Evolutionary conservation across 2,888 invertebrate species (phyloP).

Genomic region (Leucophenga montana): DNA sequence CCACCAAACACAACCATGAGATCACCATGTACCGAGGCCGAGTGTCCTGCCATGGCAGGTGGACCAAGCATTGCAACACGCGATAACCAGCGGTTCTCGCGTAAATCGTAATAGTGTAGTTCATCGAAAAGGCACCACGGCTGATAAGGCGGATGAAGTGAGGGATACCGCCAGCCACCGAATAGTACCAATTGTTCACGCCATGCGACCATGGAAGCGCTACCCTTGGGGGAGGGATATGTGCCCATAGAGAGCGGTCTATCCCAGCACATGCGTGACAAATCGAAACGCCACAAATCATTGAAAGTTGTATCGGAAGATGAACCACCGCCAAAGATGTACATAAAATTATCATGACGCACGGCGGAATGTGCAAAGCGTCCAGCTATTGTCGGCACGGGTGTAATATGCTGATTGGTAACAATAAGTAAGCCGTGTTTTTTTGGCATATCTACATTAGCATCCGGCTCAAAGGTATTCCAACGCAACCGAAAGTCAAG

Average conservation of each 20-base stretch:
- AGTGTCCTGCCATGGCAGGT: constrained; percentile 88
- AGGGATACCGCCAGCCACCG: constrained; percentile 97
- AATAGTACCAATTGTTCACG: constrained; percentile 88
- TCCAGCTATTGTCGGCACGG: constrained; percentile 85
- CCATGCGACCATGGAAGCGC: constrained; percentile 92
- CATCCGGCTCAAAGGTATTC: constrained; percentile 75
- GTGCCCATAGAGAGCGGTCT: constrained; percentile 83
- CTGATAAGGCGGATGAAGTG: constrained; percentile 87
- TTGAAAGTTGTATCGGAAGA: constrained; percentile 95
- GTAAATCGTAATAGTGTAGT: constrained; percentile 89
- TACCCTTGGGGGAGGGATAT: constrained; percentile 97
- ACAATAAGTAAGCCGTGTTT: constrained; percentile 25
- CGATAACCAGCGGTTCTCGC: constrained; percentile 83
- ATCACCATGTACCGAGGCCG: constrained; percentile 87
- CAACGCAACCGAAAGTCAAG: constrained; percentile 84
- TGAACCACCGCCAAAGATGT: constrained; percentile 96
- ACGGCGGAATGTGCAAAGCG: constrained; percentile 94
- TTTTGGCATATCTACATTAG: constrained; percentile 40
- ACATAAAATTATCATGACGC: constrained; percentile 88
- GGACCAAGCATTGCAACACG: constrained; percentile 61
- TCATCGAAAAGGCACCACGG: constrained; percentile 93
- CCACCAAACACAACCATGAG: constrained; percentile 90
- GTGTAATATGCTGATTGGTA: constrained; percentile 5
- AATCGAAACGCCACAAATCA: constrained; percentile 95
- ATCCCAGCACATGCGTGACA: constrained; percentile 88